Evolutionary conservation across 2,113 vertebrate genomes (phyloP).

Genomic region (Meriones unguiculatus): DNA sequence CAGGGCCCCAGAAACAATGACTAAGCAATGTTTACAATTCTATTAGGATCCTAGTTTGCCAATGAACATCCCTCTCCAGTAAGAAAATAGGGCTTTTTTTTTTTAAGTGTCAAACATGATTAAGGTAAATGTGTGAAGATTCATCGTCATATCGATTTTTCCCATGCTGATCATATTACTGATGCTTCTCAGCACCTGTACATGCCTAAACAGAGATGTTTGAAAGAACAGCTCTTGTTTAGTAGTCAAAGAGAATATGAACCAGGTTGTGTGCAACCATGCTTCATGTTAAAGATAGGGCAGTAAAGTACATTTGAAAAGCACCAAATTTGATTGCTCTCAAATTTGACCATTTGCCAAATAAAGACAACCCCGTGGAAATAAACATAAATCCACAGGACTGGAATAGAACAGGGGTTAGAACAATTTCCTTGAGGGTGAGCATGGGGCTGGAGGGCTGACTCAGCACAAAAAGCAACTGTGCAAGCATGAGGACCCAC

Average conservation of each 20-base stretch:
- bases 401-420: not conserved
- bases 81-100: constrained; percentile 69
- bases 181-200: constrained; percentile 55
- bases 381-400: not conserved
- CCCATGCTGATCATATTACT: constrained; percentile 66
- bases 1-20: constrained; percentile 35
- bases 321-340: not conserved
- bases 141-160: constrained; percentile 77
- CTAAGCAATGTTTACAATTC: constrained; percentile 59
- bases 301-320: not conserved
- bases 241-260: not conserved
- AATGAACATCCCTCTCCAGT: constrained; percentile 20
- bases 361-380: not conserved
- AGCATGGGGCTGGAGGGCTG: not conserved
- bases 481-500: not conserved
- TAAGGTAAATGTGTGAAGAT: constrained; percentile 73
- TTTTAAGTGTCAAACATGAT: constrained; percentile 69
- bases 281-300: not conserved
- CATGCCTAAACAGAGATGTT: constrained; percentile 16
- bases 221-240: not conserved
- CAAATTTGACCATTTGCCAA: not conserved
- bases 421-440: not conserved
- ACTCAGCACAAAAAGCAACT: not conserved
- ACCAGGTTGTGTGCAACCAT: not conserved
- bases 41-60: constrained; percentile 53